Evolutionary conservation across 1,140 invertebrate genomes (phyloP), one percentile per base, ranked within the genome.

Genomic region (Magallana ariakensis): DNA sequence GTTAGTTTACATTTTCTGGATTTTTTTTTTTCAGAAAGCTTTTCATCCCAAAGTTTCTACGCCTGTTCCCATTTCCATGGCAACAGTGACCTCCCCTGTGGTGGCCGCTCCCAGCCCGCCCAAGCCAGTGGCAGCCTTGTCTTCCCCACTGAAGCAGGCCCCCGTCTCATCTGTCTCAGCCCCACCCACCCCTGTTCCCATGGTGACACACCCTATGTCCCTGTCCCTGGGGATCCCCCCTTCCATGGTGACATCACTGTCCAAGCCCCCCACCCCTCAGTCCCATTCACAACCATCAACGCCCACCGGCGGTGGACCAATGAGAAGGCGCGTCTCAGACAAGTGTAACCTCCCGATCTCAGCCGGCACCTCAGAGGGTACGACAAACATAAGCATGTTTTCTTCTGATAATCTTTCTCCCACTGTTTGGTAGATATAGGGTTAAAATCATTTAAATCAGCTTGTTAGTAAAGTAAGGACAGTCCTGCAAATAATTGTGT

Each of bases 261-360:
- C 88, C 62, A 60, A 82, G 66, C 90, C 90, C 62, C 83, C 83
- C 26, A 66, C 87, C 26, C 87, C 91, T 62, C 84, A 86, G 87
- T 83, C 89, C 57, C 81, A 84, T 62, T 87, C 88, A 19, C 87
- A 87, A 84, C 83, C 89, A 19, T 85, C 89, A 56, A 90, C 91
- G 9, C 90, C 91, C 57, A 92, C 90, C 60, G 90, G 91, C 92
- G 95, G 96, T 60, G 97, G 97, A 56, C 96, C 97, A 60, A 97
- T 98, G 55, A 96, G 98, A 92, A 96, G 98, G 93, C 96, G 98
- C 83, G 97, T 98, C 85, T 98, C 97, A 88, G 98, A 99, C 94
- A 99, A 98, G 95, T 97, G 97, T 54, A 97, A 98, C 15, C 96
- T 99, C 54, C 97, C 98, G 5, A 96, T 99, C 89, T 97, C 97